Base-by-base conservation (phyloP, 2,797 vertebrate genomes). In the Anableps anableps region DNA sequence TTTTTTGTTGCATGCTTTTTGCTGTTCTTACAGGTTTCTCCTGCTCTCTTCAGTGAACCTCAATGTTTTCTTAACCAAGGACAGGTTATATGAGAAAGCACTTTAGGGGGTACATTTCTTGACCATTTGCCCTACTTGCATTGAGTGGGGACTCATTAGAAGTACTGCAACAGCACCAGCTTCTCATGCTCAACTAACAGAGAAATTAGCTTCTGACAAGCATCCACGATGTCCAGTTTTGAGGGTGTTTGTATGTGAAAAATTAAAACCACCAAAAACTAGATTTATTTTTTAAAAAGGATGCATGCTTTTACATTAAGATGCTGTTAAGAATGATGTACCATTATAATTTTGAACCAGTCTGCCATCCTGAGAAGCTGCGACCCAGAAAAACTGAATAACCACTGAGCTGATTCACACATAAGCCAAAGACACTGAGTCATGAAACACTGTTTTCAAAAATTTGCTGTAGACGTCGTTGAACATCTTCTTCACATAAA, bases 391-490 rank as follows among this genome's bases (percentile, higher is more conserved):
- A 2, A 11, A 21, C 26, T 14, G 21, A 53, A 26, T 47, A 29
- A 29, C 21, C 68, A 78, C 34, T 29, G 17, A 38, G 16, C 10
- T 43, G 23, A n/a, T 50, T 13, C 34, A 6, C 7, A 26, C 38
- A 48, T 70, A 17, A 76, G 34, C 72, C 64, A 74, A 7, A 73
- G 19, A 62, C 72, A 76, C 34, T 58, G 11, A 71, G 38, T 58
- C 16, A 5, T 34, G 14, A 2, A 10, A 17, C 68, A 45, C 79
- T 17, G 17, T 19, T 41, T 13, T 10, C 3, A 16, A 2, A 77
- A 79, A 77, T 11, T 38, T 53, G 19, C 6, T 8, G 21, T 1
- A 74, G 21, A 53, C 23, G 45, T 29, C 7, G 19, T 53, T 45
- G 21, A 17, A 48, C 2, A 26, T 71, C 64, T 36, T 53, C 41